These are phyloP conservation scores for Kradibia gibbosae DNA, from an alignment of 1,140 invertebrate species.

Conservation along the genomic window DNA sequence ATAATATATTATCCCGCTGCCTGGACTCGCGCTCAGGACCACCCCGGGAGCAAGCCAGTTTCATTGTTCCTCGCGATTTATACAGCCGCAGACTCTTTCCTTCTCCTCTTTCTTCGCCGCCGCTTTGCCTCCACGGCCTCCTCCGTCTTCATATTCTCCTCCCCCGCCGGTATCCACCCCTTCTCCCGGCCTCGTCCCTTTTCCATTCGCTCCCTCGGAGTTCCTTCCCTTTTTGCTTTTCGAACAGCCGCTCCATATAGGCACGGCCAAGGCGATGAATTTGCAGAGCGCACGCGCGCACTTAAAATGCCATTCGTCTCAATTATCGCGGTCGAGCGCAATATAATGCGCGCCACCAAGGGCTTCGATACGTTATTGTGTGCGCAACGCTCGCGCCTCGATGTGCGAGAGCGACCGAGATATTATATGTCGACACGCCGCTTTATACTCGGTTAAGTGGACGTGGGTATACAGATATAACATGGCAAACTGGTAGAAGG, in stretches of 20 bases:
- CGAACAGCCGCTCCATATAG: neutral
- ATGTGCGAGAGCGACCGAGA: neutral
- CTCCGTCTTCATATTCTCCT: neutral
- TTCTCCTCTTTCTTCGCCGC: neutral
- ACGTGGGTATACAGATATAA: neutral
- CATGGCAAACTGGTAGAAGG: neutral
- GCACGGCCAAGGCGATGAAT: slow-evolving; percentile 19
- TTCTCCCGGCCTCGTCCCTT: neutral
- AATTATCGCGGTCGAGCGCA: slow-evolving; percentile 42
- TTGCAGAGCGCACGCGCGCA: slow-evolving; percentile 36
- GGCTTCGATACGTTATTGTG: slow-evolving; percentile 38
- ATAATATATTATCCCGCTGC: slow-evolving; percentile 50
- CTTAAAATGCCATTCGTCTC: slow-evolving; percentile 52
- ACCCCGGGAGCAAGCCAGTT: slow-evolving; percentile 46
- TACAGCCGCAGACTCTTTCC: slow-evolving; percentile 37
- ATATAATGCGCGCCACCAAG: slow-evolving; percentile 21
- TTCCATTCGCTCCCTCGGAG: neutral
- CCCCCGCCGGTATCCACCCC: neutral
- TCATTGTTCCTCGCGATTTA: slow-evolving; percentile 52
- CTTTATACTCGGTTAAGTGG: slow-evolving; percentile 7
- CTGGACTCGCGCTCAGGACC: slow-evolving; percentile 33
- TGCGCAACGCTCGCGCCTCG: slow-evolving; percentile 9
- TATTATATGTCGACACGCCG: slow-evolving; percentile 22
- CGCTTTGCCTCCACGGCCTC: neutral
- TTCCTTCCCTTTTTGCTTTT: slow-evolving; percentile 7